Conservation (phyloP, 92 coral and sea anemone genomes). For the Paragorgia papillata region DNA sequence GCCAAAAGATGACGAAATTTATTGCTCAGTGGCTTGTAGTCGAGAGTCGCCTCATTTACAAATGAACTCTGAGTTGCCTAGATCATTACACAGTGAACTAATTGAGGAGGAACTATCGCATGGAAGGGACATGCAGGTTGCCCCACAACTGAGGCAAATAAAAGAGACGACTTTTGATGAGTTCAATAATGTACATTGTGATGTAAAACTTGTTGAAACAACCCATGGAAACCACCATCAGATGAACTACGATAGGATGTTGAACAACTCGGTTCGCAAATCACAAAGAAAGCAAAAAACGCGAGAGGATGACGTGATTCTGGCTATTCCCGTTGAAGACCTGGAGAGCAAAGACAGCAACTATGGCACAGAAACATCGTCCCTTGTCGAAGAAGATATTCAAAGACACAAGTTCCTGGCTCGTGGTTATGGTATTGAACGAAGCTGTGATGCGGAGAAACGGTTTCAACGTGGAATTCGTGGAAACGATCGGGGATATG, state of each 20-base stretch:
- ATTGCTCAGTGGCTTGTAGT: slow-evolving; percentile 93
- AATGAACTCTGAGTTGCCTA: slow-evolving; percentile 17
- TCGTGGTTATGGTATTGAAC: slow-evolving; percentile 16
- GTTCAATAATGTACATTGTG: slow-evolving; percentile 40
- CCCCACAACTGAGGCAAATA: slow-evolving; percentile 31
- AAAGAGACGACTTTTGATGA: slow-evolving; percentile 48
- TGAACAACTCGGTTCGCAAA: neutral
- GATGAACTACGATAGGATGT: neutral
- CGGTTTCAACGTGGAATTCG: neutral
- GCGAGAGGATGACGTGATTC: slow-evolving; percentile 65
- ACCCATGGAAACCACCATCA: neutral
- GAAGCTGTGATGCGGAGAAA: neutral
- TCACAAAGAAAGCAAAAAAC: slow-evolving; percentile 1
- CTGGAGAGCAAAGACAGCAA: slow-evolving; percentile 94
- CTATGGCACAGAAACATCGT: slow-evolving; percentile 88
- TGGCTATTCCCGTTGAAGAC: slow-evolving; percentile 91
- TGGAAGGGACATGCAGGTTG: neutral
- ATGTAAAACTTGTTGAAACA: slow-evolving; percentile 37
- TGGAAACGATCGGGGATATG: slow-evolving; percentile 28
- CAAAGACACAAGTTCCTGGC: slow-evolving; percentile 24
- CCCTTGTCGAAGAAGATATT: slow-evolving; percentile 63
- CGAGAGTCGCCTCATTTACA: slow-evolving; percentile 45
- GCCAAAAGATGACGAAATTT: slow-evolving; percentile 95
- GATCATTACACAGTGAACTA: slow-evolving; percentile 24
- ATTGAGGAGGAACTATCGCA: slow-evolving; percentile 21